Conservation (phyloP, 1,140 invertebrate species). For the Luehdorfia chinensis region DNA sequence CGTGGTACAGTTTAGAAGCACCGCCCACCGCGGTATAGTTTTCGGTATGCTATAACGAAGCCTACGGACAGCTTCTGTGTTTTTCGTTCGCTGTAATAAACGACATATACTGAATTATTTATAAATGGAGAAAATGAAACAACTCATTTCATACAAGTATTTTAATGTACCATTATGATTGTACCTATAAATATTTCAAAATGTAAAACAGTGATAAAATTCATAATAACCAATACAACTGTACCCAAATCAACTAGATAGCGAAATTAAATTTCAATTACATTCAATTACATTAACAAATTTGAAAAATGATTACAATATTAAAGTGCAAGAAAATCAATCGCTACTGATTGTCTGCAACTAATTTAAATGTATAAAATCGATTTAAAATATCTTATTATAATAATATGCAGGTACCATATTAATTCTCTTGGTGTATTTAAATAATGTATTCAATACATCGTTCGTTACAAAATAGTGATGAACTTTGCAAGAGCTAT, state of each 20-base stretch:
- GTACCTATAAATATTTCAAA: constrained; percentile 78
- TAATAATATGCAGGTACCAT: constrained; percentile 56
- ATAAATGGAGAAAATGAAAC: constrained; percentile 51
- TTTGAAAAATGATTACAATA: constrained; percentile 32
- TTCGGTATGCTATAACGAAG: too few species aligned
- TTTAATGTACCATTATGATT: constrained; percentile 77
- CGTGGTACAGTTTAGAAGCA: too few species aligned
- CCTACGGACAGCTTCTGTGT: too few species aligned
- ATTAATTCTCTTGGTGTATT: constrained; percentile 40
- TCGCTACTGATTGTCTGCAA: constrained; percentile 22
- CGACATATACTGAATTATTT: too few species aligned
- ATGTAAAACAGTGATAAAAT: constrained; percentile 79
- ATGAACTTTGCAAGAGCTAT: constrained; percentile 1
- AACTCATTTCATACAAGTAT: constrained; percentile 66
- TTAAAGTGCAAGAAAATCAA: constrained; percentile 25
- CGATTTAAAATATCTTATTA: constrained; percentile 37
- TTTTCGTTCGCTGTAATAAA: too few species aligned
- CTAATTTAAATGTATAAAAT: constrained; percentile 27
- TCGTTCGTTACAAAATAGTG: not conserved
- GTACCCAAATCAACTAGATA: constrained; percentile 56
- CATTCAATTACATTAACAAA: constrained; percentile 31
- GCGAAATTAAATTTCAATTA: constrained; percentile 57
- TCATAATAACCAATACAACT: constrained; percentile 73
- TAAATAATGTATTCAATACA: constrained; percentile 3
- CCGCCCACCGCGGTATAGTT: too few species aligned